phyloP scores from a whole-genome alignment of 1,140 invertebrate species.

The Chlorops oryzae region DNA sequence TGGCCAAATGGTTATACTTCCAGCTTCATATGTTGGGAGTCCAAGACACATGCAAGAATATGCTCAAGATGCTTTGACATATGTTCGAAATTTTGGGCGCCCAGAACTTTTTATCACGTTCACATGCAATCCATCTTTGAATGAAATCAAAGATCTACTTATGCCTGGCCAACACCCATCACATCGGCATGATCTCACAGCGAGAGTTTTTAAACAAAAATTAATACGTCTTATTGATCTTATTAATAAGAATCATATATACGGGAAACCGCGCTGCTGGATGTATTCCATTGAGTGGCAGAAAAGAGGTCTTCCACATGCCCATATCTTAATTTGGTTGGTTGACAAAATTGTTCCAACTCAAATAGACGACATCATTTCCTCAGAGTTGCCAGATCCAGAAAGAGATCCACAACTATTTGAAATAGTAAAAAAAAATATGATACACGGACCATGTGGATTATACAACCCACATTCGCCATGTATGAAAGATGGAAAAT shows the following conservation, averaged over 20 bases:
- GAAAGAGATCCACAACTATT: slow-evolving; percentile 43
- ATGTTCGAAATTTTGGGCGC: slow-evolving; percentile 47
- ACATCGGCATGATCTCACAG: slow-evolving; percentile 40
- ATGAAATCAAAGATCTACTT: slow-evolving; percentile 38
- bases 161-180: slow-evolving; percentile 34
- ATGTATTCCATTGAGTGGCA: slow-evolving; percentile 53
- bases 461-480: slow-evolving; percentile 23
- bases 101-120: slow-evolving; percentile 50
- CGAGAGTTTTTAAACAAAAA: slow-evolving; percentile 51
- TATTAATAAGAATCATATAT: slow-evolving; percentile 40
- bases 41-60: slow-evolving; percentile 50
- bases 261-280: slow-evolving; percentile 35
- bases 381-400: slow-evolving; percentile 50
- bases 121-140: slow-evolving; percentile 51
- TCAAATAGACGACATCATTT: slow-evolving; percentile 39
- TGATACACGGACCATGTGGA: slow-evolving; percentile 52
- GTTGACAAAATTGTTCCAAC: slow-evolving; percentile 36
- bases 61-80: slow-evolving; percentile 50
- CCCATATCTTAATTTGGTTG: slow-evolving; percentile 43
- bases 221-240: slow-evolving; percentile 48
- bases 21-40: slow-evolving; percentile 44
- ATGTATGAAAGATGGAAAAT: slow-evolving; percentile 21
- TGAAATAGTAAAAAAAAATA: slow-evolving; percentile 46
- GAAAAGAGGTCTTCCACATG: slow-evolving; percentile 51
- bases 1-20: slow-evolving; percentile 45